These are phyloP conservation scores for Drosophila merina DNA, from an alignment of 2,888 invertebrate species.

Conservation along the genomic window DNA sequence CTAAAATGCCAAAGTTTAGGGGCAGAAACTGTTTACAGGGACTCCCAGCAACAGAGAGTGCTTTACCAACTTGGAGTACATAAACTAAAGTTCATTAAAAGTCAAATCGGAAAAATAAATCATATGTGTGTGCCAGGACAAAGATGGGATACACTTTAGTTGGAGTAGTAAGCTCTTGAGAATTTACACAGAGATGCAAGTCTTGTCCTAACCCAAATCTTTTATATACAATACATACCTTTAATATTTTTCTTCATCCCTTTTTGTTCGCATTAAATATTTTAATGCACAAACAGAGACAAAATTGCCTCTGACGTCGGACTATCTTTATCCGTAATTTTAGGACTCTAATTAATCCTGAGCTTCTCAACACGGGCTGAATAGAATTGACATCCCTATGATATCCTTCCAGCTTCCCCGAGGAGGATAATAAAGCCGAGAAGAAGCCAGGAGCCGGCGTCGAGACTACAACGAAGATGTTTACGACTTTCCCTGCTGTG, in stretches of 20 bases:
- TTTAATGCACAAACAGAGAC: neutral
- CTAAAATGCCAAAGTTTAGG: slow-evolving; percentile 57
- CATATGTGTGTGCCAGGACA: slow-evolving; percentile 3
- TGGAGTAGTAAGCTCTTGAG: slow-evolving; percentile 1
- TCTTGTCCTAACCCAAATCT: neutral
- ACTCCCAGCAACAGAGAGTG: neutral
- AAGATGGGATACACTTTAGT: slow-evolving; percentile 7
- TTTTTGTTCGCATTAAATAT: neutral
- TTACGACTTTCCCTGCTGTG: slow-evolving; percentile 50
- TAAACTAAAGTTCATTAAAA: slow-evolving; percentile 70
- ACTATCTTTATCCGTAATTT: slow-evolving; percentile 24
- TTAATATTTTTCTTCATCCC: neutral
- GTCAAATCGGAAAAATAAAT: slow-evolving; percentile 28
- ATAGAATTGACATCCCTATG: slow-evolving; percentile 15
- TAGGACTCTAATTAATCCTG: slow-evolving; percentile 39
- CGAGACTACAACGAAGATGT: slow-evolving; percentile 30
- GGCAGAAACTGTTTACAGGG: slow-evolving; percentile 16
- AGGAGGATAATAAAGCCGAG: slow-evolving; percentile 27
- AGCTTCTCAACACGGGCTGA: slow-evolving; percentile 11
- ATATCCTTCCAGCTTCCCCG: slow-evolving; percentile 5
- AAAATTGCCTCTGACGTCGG: slow-evolving; percentile 3
- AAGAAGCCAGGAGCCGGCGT: slow-evolving; percentile 6
- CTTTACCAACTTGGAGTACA: neutral
- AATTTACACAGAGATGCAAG: neutral
- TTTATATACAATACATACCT: neutral